Evolutionary conservation across 1,140 invertebrate species (phyloP).

Genomic region (Cephus cinctus): DNA sequence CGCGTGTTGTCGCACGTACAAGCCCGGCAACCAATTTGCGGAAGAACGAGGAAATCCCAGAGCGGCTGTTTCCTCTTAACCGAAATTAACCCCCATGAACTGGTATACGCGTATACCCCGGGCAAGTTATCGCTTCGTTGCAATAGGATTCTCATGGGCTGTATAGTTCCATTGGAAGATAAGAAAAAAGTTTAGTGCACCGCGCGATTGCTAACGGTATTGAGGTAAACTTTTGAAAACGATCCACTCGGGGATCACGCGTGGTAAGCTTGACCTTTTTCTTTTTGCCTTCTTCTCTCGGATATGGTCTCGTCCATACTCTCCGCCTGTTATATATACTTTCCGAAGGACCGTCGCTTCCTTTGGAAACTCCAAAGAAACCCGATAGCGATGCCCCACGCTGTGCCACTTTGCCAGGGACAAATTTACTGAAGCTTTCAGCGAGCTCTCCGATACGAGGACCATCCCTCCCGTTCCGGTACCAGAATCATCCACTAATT

Average conservation of each 20-base stretch:
- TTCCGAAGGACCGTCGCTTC: too few relatives aligned
- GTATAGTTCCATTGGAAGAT: too few relatives aligned
- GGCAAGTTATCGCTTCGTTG: background rate
- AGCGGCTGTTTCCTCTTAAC: conserved; percentile 34
- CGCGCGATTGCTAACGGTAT: background rate
- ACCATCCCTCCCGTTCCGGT: background rate
- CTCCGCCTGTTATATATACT: too few relatives aligned
- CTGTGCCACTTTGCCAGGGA: background rate
- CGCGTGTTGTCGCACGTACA: conserved; percentile 33
- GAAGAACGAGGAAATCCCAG: conserved; percentile 25
- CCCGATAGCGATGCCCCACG: too few relatives aligned
- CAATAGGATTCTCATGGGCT: too few relatives aligned
- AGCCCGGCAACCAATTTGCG: conserved; percentile 27
- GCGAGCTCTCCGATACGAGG: background rate
- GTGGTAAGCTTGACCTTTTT: background rate
- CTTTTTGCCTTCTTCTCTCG: background rate
- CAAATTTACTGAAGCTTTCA: background rate
- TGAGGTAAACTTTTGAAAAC: background rate
- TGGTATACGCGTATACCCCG: too few relatives aligned
- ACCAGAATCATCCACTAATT: conserved; percentile 27
- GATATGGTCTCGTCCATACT: too few relatives aligned
- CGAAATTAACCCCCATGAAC: conserved; percentile 34
- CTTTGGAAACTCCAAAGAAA: too few relatives aligned
- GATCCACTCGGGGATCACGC: background rate
- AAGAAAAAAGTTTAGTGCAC: too few relatives aligned